Conservation (phyloP, 2,797 vertebrate genomes). For the Pipistrellus pygmaeus region DNA sequence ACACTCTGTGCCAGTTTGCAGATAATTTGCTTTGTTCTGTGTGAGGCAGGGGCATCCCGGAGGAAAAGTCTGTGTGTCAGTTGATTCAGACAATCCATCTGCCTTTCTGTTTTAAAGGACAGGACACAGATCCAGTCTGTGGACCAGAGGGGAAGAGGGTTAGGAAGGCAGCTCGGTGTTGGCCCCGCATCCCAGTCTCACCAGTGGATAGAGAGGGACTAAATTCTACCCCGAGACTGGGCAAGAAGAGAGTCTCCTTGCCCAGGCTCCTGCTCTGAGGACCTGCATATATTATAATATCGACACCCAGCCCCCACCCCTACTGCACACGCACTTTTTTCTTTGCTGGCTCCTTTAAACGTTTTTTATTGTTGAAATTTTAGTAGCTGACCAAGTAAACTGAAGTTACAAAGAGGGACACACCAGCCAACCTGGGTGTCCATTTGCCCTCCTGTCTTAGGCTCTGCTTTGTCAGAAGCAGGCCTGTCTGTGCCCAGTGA, state of each 20-base stretch:
- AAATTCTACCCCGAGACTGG: background rate
- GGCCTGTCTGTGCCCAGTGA: background rate
- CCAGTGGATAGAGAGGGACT: background rate
- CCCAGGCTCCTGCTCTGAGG: background rate
- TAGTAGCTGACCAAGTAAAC: background rate
- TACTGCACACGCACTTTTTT: background rate
- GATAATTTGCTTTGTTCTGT: background rate
- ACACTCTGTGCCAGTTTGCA: background rate
- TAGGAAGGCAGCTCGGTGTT: background rate
- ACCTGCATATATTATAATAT: background rate
- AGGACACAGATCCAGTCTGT: background rate
- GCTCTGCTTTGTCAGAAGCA: background rate
- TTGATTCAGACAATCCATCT: background rate
- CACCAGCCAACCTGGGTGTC: background rate
- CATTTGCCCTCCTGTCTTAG: background rate
- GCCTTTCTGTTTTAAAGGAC: background rate
- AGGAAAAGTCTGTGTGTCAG: background rate
- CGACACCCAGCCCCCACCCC: background rate
- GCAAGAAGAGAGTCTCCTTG: background rate
- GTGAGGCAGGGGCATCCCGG: background rate
- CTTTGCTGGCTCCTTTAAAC: background rate
- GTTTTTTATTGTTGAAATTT: background rate
- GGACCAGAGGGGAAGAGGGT: background rate
- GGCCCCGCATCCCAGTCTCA: background rate
- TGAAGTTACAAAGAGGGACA: conserved; percentile 6